Conservation (phyloP, 2,797 vertebrate genomes). For the Rhabdophis nuchalis region DNA sequence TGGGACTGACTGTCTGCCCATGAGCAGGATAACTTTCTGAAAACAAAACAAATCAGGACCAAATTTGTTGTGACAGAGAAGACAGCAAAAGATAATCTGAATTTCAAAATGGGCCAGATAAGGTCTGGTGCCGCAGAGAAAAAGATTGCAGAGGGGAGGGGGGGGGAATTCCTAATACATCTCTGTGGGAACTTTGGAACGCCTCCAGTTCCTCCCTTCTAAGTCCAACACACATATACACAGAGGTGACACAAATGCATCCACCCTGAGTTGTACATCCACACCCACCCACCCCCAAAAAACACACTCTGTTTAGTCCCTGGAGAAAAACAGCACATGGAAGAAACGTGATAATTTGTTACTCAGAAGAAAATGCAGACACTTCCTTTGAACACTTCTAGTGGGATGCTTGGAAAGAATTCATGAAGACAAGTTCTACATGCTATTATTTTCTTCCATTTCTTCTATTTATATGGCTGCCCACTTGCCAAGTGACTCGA, state of each 20-base stretch:
- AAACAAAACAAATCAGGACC: neutral
- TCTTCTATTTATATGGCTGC: neutral
- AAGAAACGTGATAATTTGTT: neutral
- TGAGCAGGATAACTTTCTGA: neutral
- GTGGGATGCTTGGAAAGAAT: neutral
- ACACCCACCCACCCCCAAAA: neutral
- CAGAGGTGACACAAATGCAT: neutral
- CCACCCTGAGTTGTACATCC: neutral
- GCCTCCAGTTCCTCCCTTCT: neutral
- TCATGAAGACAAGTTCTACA: neutral
- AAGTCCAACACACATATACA: neutral
- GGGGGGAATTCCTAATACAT: neutral
- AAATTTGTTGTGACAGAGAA: neutral
- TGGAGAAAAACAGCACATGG: neutral
- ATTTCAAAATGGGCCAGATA: neutral
- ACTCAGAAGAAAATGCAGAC: neutral
- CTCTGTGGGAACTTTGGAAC: neutral
- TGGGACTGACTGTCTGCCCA: neutral
- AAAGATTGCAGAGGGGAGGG: neutral
- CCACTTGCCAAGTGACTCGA: neutral
- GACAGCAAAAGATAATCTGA: neutral
- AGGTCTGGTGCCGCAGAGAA: neutral
- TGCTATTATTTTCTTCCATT: neutral
- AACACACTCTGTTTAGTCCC: neutral
- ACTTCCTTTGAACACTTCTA: neutral